A percentile compares a stretch with the other conserved stretches of the same genome.
phyloP scores from a whole-genome alignment of 2,113 vertebrate genomes.

The Eonycteris spelaea region DNA sequence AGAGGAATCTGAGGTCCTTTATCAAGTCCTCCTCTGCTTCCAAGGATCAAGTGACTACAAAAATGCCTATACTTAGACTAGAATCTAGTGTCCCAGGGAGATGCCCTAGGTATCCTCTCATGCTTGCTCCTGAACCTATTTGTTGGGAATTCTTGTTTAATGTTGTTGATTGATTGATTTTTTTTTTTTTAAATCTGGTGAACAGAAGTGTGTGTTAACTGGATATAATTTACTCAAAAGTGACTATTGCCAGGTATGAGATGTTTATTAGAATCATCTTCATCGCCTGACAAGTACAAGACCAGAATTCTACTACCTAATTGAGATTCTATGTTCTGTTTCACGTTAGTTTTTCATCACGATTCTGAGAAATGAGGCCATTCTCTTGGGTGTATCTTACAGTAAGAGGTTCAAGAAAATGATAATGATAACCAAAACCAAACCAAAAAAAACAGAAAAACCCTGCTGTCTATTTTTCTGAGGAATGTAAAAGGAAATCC shows the following conservation, averaged over 20 bases:
- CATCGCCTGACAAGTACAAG: neutral
- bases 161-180: neutral
- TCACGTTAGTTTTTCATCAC: slow-evolving; percentile 10
- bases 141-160: neutral
- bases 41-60: neutral
- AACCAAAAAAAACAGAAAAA: neutral
- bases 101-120: rapidly evolving
- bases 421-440: neutral
- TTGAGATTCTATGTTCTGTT: neutral
- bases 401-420: neutral
- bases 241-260: neutral
- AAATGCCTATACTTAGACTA: neutral
- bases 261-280: neutral
- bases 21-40: neutral
- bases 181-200: neutral
- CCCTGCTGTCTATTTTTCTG: neutral
- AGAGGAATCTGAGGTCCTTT: neutral
- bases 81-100: neutral
- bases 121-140: neutral
- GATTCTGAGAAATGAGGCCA: slow-evolving; percentile 14
- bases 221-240: slow-evolving; percentile 10
- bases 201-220: neutral
- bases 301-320: neutral
- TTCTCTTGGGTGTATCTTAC: neutral
- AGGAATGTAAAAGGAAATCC: neutral